A percentile compares a stretch with the other conserved stretches of the same genome.
These are phyloP conservation scores for Hylaeus volcanicus DNA, from an alignment of 1,140 invertebrate genomes.

Conservation along the genomic window DNA sequence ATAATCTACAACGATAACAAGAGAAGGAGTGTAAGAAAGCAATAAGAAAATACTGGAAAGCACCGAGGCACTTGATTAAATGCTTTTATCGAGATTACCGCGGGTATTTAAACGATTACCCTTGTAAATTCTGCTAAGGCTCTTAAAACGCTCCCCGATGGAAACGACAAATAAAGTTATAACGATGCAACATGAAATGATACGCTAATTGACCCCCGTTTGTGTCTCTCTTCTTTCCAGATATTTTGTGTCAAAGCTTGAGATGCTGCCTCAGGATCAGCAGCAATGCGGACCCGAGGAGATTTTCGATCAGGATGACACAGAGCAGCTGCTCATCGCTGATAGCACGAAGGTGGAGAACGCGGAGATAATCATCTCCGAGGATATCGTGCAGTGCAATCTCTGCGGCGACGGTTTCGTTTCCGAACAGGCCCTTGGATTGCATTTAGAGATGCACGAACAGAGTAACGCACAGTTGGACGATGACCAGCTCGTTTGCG, in stretches of 20 bases:
- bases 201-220: constrained; percentile 67
- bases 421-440: constrained; percentile 73
- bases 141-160: neutral
- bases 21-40: constrained; percentile 11
- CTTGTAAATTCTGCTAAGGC: constrained; percentile 37
- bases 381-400: constrained; percentile 65
- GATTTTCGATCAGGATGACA: constrained; percentile 65
- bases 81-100: constrained; percentile 8
- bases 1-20: neutral
- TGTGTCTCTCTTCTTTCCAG: constrained; percentile 79
- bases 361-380: constrained; percentile 56
- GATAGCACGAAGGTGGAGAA: constrained; percentile 57
- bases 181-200: constrained; percentile 4
- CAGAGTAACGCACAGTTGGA: neutral
- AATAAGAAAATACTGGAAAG: constrained; percentile 58
- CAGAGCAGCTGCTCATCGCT: constrained; percentile 63
- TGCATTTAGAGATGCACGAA: constrained; percentile 61
- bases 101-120: constrained; percentile 26
- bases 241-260: constrained; percentile 76
- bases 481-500: constrained; percentile 69
- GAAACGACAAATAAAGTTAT: constrained; percentile 42
- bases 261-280: constrained; percentile 63
- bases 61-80: constrained; percentile 52
- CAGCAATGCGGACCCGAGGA: constrained; percentile 57
- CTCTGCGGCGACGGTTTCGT: constrained; percentile 77